These are phyloP conservation scores for Leucophenga montana DNA, from an alignment of 2,888 invertebrate genomes.

Conservation along the genomic window DNA sequence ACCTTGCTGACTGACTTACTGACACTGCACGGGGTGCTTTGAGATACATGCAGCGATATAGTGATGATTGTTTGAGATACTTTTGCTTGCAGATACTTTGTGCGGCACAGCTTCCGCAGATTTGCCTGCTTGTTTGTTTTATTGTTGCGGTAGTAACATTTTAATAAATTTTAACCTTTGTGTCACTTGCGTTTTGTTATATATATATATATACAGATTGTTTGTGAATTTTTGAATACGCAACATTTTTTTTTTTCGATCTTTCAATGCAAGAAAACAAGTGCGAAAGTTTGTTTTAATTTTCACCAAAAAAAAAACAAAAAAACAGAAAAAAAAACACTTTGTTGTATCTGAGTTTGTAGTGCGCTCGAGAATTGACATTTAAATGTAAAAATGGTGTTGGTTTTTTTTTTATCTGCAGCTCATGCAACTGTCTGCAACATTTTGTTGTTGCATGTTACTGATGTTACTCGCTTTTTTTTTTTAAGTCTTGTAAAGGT, in stretches of 20 bases:
- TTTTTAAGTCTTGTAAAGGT: background rate
- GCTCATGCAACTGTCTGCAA: background rate
- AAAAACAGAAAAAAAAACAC: conserved; percentile 3
- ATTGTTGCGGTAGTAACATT: conserved; percentile 31
- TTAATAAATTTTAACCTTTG: conserved; percentile 38
- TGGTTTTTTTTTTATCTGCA: conserved; percentile 11
- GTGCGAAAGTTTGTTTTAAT: conserved; percentile 23
- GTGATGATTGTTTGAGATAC: too few species aligned
- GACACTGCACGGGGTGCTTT: background rate
- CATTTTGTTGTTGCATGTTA: conserved; percentile 1
- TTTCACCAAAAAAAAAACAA: background rate
- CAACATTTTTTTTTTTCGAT: conserved; percentile 22
- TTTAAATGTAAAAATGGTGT: conserved; percentile 38
- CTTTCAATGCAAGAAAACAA: conserved; percentile 18
- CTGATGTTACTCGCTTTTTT: too few species aligned
- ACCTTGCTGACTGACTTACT: conserved; percentile 13
- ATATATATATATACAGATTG: too few species aligned
- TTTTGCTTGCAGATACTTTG: background rate
- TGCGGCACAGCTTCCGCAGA: background rate
- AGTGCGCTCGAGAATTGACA: conserved; percentile 14
- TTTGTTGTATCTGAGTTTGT: background rate
- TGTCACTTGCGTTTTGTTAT: conserved; percentile 27
- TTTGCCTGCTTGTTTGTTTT: too few species aligned
- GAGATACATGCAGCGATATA: conserved; percentile 1
- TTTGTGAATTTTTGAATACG: background rate